These are phyloP conservation scores for Ariopsis seemanni DNA, from an alignment of 2,113 vertebrate genomes.

Conservation along the genomic window DNA sequence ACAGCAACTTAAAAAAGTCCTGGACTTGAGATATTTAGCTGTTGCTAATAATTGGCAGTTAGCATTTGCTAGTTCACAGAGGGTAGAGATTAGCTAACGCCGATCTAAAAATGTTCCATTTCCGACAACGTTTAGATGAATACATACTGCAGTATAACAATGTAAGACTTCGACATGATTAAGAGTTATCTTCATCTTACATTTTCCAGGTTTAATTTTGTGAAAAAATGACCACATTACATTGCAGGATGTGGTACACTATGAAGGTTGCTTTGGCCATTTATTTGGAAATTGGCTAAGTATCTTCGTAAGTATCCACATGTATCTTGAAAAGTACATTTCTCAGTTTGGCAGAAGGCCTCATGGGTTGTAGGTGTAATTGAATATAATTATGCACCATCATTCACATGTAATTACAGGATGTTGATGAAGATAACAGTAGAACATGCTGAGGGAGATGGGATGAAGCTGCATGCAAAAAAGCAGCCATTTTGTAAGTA, in stretches of 20 bases:
- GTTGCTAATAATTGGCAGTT: neutral
- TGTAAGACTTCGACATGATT: neutral
- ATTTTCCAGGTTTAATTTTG: neutral
- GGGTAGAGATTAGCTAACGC: neutral
- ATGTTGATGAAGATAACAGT: constrained; percentile 49
- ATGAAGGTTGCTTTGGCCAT: neutral
- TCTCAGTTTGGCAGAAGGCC: constrained; percentile 13
- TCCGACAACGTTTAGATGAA: neutral
- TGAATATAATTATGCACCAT: constrained; percentile 47
- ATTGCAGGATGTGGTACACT: neutral
- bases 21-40: neutral
- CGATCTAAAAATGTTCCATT: neutral
- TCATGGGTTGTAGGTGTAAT: constrained; percentile 42
- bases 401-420: constrained; percentile 48
- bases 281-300: neutral
- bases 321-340: neutral
- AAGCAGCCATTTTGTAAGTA: neutral
- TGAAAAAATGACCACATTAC: neutral
- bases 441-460: neutral
- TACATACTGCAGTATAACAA: neutral
- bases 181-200: too few relatives aligned
- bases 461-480: neutral
- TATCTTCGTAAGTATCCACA: neutral
- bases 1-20: neutral
- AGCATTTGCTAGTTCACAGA: neutral